These are phyloP conservation scores for Zygothrica quintamaculata DNA, from an alignment of 2,888 invertebrate genomes.

Conservation along the genomic window DNA sequence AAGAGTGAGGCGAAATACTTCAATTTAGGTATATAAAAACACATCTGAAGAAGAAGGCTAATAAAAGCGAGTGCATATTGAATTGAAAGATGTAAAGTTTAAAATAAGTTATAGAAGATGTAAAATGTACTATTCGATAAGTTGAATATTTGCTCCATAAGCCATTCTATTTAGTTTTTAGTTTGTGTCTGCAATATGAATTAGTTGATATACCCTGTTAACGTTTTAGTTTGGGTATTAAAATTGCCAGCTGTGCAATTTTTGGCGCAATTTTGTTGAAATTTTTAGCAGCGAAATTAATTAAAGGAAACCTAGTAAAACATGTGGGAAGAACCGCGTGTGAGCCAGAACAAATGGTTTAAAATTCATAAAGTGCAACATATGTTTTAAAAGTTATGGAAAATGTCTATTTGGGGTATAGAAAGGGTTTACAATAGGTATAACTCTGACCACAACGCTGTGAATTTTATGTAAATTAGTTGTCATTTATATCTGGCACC, in stretches of 20 bases:
- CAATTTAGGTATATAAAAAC: too few relatives aligned
- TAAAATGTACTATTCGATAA: too few relatives aligned
- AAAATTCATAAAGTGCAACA: conserved; percentile 64
- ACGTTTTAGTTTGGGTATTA: conserved; percentile 1
- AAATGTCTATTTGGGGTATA: conserved; percentile 18
- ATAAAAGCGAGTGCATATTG: too few relatives aligned
- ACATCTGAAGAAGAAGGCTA: too few relatives aligned
- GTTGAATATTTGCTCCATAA: too few relatives aligned
- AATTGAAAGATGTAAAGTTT: too few relatives aligned
- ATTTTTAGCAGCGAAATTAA: conserved; percentile 39
- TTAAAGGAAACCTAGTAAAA: conserved; percentile 25
- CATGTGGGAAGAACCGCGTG: conserved; percentile 16
- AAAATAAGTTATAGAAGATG: too few relatives aligned
- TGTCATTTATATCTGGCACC: conserved; percentile 26
- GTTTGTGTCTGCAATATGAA: neutral
- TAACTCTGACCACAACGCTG: conserved; percentile 27
- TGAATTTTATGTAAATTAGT: conserved; percentile 29
- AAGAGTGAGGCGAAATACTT: too few relatives aligned
- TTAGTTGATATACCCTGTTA: conserved; percentile 2
- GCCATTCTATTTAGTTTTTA: too few relatives aligned
- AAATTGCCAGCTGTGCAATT: conserved; percentile 45
- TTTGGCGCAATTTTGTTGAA: conserved; percentile 43
- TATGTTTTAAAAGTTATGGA: conserved; percentile 42
- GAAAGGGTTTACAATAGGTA: conserved; percentile 13
- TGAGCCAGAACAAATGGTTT: conserved; percentile 50